Evolutionary conservation across 2,888 invertebrate species (phyloP).

Genomic region (Drosophila niveifrons): DNA sequence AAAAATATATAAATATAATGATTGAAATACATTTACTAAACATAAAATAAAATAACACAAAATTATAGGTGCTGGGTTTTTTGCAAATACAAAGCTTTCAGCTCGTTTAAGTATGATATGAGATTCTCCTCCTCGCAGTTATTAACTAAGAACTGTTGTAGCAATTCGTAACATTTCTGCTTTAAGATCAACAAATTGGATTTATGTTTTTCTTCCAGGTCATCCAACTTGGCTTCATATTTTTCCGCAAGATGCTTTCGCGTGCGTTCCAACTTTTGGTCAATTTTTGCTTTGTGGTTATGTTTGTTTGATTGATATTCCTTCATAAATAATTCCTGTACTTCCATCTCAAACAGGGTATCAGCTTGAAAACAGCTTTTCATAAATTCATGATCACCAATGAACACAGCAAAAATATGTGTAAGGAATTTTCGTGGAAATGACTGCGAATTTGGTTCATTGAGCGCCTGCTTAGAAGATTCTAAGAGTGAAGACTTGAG

Average conservation of each 20-base stretch:
- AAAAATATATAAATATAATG: slow-evolving; percentile 1
- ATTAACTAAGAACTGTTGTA: slow-evolving; percentile 30
- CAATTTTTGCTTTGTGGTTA: slow-evolving; percentile 2
- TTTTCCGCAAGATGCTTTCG: slow-evolving; percentile 33
- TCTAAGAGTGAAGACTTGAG: slow-evolving; percentile 42
- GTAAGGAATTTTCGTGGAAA: slow-evolving; percentile 56
- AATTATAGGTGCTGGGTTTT: slow-evolving; percentile 16
- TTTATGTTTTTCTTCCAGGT: slow-evolving; percentile 15
- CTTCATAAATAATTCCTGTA: slow-evolving; percentile 21
- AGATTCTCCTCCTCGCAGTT: neutral
- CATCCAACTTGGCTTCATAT: slow-evolving; percentile 33
- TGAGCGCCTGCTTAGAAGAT: slow-evolving; percentile 30
- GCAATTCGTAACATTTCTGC: slow-evolving; percentile 48
- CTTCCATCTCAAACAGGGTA: slow-evolving; percentile 25
- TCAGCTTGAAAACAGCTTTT: slow-evolving; percentile 41
- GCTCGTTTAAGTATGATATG: slow-evolving; percentile 41
- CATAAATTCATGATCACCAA: slow-evolving; percentile 40
- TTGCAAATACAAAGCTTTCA: slow-evolving; percentile 41
- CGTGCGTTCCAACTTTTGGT: slow-evolving; percentile 27
- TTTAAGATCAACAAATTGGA: slow-evolving; percentile 16
- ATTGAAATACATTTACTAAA: slow-evolving; percentile 15
- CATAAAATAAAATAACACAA: slow-evolving; percentile 9
- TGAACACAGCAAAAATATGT: slow-evolving; percentile 44
- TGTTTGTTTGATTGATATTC: slow-evolving; percentile 14
- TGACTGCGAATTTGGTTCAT: slow-evolving; percentile 9